Conservation (phyloP, 2,113 vertebrate species). For the Okapia johnstoni region DNA sequence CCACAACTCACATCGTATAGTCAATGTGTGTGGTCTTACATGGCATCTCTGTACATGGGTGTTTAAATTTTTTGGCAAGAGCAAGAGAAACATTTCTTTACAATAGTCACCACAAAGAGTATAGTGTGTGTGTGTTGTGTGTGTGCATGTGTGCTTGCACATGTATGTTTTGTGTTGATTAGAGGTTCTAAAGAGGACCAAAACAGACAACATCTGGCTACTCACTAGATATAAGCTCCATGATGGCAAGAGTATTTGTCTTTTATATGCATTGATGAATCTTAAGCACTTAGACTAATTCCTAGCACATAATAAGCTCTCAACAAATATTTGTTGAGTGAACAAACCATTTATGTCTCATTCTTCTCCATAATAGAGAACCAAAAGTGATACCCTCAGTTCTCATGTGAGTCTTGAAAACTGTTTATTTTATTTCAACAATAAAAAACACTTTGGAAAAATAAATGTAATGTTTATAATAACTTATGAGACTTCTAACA, state of each 20-base stretch:
- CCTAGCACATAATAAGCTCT: not conserved
- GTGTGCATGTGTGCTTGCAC: not conserved
- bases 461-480: conserved; percentile 3
- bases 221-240: not conserved
- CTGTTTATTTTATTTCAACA: not conserved
- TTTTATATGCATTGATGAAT: not conserved
- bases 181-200: not conserved
- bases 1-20: not conserved
- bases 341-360: not conserved
- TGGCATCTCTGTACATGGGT: not conserved
- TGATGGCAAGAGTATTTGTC: not conserved
- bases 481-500: not conserved
- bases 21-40: not conserved
- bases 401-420: not conserved
- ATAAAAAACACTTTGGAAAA: conserved; percentile 1
- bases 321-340: conserved; percentile 10
- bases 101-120: not conserved
- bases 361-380: not conserved
- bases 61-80: not conserved
- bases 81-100: not conserved
- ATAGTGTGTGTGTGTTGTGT: not conserved
- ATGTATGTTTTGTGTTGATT: not conserved
- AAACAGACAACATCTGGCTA: not conserved
- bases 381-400: not conserved
- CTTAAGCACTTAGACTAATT: not conserved